Evolutionary conservation across 1,140 invertebrate species (phyloP).

Genomic region (Ericerus pela): DNA sequence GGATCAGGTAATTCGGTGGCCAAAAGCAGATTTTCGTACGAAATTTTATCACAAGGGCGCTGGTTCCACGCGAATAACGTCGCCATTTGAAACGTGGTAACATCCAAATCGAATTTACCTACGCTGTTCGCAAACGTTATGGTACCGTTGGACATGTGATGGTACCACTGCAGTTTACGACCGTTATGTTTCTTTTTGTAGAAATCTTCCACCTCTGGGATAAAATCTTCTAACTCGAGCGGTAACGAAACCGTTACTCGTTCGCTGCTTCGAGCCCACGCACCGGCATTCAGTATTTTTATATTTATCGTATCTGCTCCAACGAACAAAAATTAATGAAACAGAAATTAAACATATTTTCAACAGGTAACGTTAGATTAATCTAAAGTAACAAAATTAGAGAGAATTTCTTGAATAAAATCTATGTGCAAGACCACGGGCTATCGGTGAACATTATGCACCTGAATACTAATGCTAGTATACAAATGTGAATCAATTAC

Average conservation of each 20-base stretch:
- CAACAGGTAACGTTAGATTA: too few species aligned
- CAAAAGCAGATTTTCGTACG: constrained; percentile 85
- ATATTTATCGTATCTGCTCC: constrained; percentile 57
- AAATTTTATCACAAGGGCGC: constrained; percentile 74
- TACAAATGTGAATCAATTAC: too few species aligned
- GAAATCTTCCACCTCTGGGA: constrained; percentile 91
- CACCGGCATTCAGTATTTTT: constrained; percentile 94
- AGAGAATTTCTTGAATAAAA: too few species aligned
- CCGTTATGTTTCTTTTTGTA: constrained; percentile 94
- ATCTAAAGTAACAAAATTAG: too few species aligned
- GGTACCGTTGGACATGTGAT: constrained; percentile 98
- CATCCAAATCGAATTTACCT: constrained; percentile 92
- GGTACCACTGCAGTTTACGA: constrained; percentile 97
- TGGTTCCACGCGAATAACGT: constrained; percentile 99
- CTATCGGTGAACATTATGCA: too few species aligned
- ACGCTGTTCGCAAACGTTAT: constrained; percentile 84
- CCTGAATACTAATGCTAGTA: too few species aligned
- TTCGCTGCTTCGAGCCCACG: constrained; percentile 90
- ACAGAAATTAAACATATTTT: too few species aligned
- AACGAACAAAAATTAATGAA: not conserved
- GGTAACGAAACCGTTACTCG: constrained; percentile 89
- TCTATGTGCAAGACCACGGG: too few species aligned
- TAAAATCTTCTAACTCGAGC: constrained; percentile 93
- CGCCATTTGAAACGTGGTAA: constrained; percentile 99
- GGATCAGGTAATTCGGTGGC: constrained; percentile 94